Evolutionary conservation across 2,113 vertebrate species (phyloP).

Genomic region (Tragulus kanchil): DNA sequence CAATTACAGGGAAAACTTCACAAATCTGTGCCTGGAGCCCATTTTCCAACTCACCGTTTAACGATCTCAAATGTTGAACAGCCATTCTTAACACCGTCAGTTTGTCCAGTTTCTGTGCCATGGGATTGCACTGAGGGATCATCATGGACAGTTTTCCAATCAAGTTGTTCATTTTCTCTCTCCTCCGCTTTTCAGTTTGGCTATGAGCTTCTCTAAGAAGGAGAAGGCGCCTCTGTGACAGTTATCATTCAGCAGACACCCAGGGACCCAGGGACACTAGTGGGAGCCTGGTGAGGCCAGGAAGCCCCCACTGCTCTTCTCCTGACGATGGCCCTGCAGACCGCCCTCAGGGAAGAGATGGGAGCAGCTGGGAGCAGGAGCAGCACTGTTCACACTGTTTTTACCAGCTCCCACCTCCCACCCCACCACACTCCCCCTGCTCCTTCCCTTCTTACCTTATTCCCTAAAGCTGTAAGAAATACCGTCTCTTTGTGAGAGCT

Average conservation of each 20-base stretch:
- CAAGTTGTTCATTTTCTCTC: slow-evolving; percentile 96
- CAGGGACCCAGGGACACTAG: neutral
- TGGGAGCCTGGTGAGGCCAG: neutral
- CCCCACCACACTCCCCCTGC: no score
- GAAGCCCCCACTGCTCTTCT: neutral
- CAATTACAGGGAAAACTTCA: neutral
- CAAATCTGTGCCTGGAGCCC: neutral
- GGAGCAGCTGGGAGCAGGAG: neutral
- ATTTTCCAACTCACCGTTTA: slow-evolving; percentile 90
- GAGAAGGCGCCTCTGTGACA: slow-evolving; percentile 41
- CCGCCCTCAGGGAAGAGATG: no score
- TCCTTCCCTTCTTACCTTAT: neutral
- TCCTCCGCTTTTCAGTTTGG: slow-evolving; percentile 95
- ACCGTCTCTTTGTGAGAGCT: neutral
- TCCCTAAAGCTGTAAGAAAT: slow-evolving; percentile 9
- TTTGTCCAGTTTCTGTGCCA: slow-evolving; percentile 95
- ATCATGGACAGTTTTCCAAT: slow-evolving; percentile 95
- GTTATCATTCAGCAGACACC: neutral
- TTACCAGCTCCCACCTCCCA: neutral
- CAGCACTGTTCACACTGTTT: neutral
- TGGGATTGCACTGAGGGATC: slow-evolving; percentile 94
- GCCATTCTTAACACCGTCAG: slow-evolving; percentile 96
- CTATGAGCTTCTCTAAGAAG: slow-evolving; percentile 95
- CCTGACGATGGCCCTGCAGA: neutral
- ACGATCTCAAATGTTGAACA: slow-evolving; percentile 94